Conservation (phyloP, 2,888 invertebrate species). For the Pollenia amentaria region DNA sequence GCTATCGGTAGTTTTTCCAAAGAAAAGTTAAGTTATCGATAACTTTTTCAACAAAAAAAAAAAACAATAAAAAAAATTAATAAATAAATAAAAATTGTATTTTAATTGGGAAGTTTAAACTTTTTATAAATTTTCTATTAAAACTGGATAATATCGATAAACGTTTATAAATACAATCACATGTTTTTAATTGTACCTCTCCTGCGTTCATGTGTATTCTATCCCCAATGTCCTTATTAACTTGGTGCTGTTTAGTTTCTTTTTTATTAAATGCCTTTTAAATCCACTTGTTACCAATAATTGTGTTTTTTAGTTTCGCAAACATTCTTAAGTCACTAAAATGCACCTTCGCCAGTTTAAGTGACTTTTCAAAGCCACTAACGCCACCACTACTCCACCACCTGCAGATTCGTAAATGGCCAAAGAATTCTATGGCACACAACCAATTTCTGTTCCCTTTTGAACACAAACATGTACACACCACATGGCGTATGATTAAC, state of each 20-base stretch:
- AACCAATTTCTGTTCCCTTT: constrained; percentile 1
- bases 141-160: too few species aligned
- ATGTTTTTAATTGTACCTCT: neutral
- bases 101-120: neutral
- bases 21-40: neutral
- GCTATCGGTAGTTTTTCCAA: too few species aligned
- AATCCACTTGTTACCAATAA: constrained; percentile 71
- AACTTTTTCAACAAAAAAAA: neutral
- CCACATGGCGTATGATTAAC: constrained; percentile 56
- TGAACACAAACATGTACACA: constrained; percentile 17
- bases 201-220: neutral
- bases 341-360: constrained; percentile 10
- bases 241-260: constrained; percentile 39
- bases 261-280: constrained; percentile 37
- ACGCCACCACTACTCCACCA: constrained; percentile 33
- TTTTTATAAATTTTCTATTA: neutral
- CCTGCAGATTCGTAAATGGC: constrained; percentile 69
- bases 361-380: constrained; percentile 34
- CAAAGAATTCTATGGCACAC: constrained; percentile 5
- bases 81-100: neutral
- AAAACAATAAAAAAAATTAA: too few species aligned
- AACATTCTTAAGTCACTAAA: constrained; percentile 48
- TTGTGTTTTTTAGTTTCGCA: constrained; percentile 38
- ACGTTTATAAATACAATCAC: too few species aligned
- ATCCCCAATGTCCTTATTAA: constrained; percentile 10